A percentile compares a stretch with the other conserved stretches of the same genome.
phyloP scores from a whole-genome alignment of 2,113 vertebrate species.

The Apteryx mantelli region DNA sequence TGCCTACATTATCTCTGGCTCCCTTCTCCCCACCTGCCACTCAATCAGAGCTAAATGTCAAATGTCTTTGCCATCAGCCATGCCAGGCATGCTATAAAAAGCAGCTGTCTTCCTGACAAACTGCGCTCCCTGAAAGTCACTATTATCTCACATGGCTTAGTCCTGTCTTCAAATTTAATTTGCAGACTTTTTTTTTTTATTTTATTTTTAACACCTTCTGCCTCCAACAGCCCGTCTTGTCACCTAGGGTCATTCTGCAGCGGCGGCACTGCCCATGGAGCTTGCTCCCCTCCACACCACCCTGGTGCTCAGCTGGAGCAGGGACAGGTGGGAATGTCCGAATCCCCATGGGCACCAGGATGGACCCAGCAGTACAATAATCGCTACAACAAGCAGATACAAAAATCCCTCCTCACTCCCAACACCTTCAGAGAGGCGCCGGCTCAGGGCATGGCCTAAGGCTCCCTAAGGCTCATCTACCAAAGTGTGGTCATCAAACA shows the following conservation, averaged over 20 bases:
- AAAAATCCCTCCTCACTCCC: not conserved
- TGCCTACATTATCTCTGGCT: not conserved
- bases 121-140: slow-evolving; percentile 8
- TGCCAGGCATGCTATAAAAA: slow-evolving; percentile 55
- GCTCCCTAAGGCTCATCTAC: not conserved
- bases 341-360: not conserved
- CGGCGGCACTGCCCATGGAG: not conserved
- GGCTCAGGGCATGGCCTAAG: not conserved
- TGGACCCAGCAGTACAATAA: not conserved
- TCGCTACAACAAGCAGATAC: too few relatives aligned
- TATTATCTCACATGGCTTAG: not conserved
- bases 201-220: slow-evolving; percentile 39
- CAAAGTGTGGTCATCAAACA: accelerated
- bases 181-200: not conserved
- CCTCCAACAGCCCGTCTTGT: not conserved
- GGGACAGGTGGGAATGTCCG: not conserved
- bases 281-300: accelerated
- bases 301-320: not conserved
- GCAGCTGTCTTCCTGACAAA: slow-evolving; percentile 42
- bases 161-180: slow-evolving; percentile 13
- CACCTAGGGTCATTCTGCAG: not conserved
- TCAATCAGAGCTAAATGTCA: slow-evolving; percentile 61
- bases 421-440: not conserved
- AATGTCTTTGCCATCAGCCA: slow-evolving; percentile 51
- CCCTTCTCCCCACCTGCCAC: slow-evolving; percentile 33